These are phyloP conservation scores for Molothrus ater DNA, from an alignment of 2,797 vertebrate species.

Conservation along the genomic window DNA sequence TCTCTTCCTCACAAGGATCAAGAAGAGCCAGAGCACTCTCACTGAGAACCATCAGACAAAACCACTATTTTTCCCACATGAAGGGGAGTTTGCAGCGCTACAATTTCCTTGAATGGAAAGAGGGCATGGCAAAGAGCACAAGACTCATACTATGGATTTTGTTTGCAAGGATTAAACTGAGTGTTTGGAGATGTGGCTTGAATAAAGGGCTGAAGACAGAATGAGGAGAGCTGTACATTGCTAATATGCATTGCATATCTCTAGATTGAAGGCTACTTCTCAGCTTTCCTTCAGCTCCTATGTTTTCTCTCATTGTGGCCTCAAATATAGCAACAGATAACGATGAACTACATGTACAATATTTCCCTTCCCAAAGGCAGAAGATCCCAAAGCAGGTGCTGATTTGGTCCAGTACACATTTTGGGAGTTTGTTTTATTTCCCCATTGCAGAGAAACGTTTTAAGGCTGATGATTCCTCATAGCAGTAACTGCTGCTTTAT, in stretches of 20 bases:
- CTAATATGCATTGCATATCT: neutral
- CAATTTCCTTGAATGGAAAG: neutral
- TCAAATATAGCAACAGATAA: neutral
- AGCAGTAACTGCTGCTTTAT: neutral
- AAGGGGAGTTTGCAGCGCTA: neutral
- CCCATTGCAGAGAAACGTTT: neutral
- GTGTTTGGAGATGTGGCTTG: neutral
- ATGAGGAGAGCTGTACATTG: neutral
- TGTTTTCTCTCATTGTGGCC: neutral
- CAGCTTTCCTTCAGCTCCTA: neutral
- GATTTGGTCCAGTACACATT: neutral
- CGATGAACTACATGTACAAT: neutral
- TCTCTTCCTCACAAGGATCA: neutral
- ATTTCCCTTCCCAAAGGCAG: neutral
- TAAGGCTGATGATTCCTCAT: conserved; percentile 4
- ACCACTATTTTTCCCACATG: accelerated
- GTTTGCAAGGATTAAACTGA: neutral
- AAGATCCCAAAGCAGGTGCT: neutral
- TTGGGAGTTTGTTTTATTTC: neutral
- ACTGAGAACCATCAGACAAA: neutral
- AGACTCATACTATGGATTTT: neutral
- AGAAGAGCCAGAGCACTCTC: neutral
- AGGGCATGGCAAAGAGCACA: neutral
- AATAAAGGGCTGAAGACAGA: neutral
- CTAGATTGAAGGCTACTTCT: neutral